phyloP scores from a whole-genome alignment of 1,140 invertebrate species.

The Trichonephila inaurata region DNA sequence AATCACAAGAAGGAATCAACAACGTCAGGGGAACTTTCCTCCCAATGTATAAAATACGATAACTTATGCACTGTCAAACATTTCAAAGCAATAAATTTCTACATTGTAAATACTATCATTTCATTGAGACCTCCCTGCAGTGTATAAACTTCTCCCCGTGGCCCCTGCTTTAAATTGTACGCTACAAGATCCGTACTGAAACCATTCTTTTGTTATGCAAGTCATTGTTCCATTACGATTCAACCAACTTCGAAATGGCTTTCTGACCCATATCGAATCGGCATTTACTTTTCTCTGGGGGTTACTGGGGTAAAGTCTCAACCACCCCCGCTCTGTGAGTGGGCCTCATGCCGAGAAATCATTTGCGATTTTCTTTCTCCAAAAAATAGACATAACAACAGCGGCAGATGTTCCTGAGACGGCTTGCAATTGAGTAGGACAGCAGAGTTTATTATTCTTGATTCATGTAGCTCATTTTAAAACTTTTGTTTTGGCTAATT shows the following conservation, averaged over 20 bases:
- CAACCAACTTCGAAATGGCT: constrained; percentile 1
- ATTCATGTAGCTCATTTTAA: too few relatives aligned
- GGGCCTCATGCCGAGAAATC: background rate
- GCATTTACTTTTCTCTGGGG: constrained; percentile 10
- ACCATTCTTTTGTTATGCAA: background rate
- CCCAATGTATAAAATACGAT: background rate
- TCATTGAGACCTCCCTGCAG: background rate
- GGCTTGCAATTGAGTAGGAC: background rate
- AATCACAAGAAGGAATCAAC: background rate
- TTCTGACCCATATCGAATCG: constrained; percentile 34
- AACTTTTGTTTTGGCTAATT: too few relatives aligned
- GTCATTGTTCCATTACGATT: background rate
- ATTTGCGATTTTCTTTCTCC: background rate
- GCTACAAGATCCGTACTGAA: background rate
- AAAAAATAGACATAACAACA: background rate
- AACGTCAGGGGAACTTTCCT: background rate
- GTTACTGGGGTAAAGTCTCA: constrained; percentile 8
- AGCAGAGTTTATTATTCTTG: background rate
- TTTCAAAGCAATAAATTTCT: constrained; percentile 12
- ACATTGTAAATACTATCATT: background rate
- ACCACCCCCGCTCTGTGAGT: background rate
- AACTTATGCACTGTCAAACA: background rate
- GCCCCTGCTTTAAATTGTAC: background rate
- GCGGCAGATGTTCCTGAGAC: background rate
- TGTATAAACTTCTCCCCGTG: background rate